These are phyloP conservation scores for Bos taurus DNA, from an alignment of 2,113 vertebrate species.

Conservation along the genomic window ARS-UCD2.0 NC_037340.1:50750001-50750500, in stretches of 20 bases:
- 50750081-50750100: not conserved
- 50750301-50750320: conserved; percentile 7
- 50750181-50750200: not conserved
- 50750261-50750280: not conserved
- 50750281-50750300: conserved; percentile 35
- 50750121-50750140: not conserved
- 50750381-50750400: not conserved
- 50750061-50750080: not conserved
- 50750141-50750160: conserved; percentile 6
- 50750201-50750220: not conserved
- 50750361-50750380: conserved; percentile 54
- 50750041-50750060: conserved; percentile 19
- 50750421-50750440: conserved; percentile 21
- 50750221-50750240: not conserved
- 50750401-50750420: not conserved
- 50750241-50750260: not conserved
- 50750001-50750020: conserved; percentile 65
- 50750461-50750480: not conserved
- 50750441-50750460: not conserved
- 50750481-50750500: not conserved
- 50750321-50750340: conserved; percentile 35
- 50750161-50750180: not conserved
- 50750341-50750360: not conserved
- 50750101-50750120: not conserved
- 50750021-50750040: conserved; percentile 26